Evolutionary conservation across 2,888 invertebrate genomes (phyloP).

Genomic region (Cosmopolites sordidus): DNA sequence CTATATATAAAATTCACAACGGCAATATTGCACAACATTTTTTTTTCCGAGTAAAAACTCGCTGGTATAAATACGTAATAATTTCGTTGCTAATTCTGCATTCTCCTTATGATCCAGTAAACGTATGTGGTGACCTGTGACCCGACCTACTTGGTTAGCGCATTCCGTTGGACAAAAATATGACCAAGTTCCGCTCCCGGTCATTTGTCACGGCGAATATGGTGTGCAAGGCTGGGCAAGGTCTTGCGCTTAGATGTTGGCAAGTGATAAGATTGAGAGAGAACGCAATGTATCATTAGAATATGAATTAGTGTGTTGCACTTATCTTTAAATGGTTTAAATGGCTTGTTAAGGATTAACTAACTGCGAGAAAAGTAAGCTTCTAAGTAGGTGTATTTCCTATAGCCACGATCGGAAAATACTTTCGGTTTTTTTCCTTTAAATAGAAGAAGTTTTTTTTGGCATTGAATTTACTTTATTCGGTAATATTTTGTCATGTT

Average conservation of each 20-base stretch:
- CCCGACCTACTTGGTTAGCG: slow-evolving; percentile 17
- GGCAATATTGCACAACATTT: too few relatives aligned
- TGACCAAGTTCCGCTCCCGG: slow-evolving; percentile 6
- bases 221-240: slow-evolving; percentile 23
- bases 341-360: neutral
- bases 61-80: too few relatives aligned
- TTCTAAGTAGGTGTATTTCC: too few relatives aligned
- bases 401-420: too few relatives aligned
- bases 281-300: slow-evolving; percentile 6
- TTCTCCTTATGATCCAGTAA: neutral
- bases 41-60: too few relatives aligned
- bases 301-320: neutral
- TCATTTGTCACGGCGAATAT: slow-evolving; percentile 16
- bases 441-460: too few relatives aligned
- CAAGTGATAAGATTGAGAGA: slow-evolving; percentile 9
- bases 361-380: too few relatives aligned
- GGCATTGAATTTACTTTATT: too few relatives aligned
- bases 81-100: neutral
- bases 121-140: slow-evolving; percentile 16
- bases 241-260: slow-evolving; percentile 15
- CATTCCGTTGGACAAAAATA: slow-evolving; percentile 14
- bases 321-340: neutral
- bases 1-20: too few relatives aligned
- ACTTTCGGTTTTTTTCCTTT: too few relatives aligned
- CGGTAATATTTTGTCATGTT: too few relatives aligned